phyloP scores from a whole-genome alignment of 2,797 vertebrate species.

The Ataeniobius toweri region DNA sequence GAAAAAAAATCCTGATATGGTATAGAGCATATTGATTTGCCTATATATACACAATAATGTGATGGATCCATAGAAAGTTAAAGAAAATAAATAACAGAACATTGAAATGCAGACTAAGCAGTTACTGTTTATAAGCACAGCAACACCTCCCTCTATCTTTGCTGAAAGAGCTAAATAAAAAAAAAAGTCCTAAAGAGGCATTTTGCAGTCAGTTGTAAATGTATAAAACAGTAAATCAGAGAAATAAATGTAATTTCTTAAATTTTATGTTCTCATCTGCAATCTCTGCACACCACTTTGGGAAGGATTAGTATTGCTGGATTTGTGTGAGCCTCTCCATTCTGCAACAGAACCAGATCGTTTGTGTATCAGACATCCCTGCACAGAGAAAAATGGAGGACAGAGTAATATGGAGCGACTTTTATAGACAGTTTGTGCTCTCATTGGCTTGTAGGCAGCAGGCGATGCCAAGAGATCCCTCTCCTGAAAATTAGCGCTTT shows the following conservation, averaged over 20 bases:
- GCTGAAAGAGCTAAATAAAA: not conserved
- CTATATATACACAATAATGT: not conserved
- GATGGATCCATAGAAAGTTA: conserved; percentile 1
- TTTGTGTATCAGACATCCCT: not conserved
- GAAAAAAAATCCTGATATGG: not conserved
- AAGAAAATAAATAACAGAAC: not conserved
- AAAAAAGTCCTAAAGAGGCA: not conserved
- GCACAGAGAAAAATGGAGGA: not conserved
- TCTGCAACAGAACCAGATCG: not conserved
- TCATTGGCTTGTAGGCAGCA: not conserved
- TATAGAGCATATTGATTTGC: not conserved
- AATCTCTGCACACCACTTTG: not conserved
- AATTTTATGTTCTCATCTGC: not conserved
- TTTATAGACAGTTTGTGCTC: not conserved
- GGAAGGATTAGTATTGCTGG: not conserved
- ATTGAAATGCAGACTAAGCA: conserved; percentile 5
- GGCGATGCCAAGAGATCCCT: not conserved
- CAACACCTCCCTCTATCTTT: not conserved
- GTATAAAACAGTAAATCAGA: conserved; percentile 9
- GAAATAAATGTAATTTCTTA: not conserved
- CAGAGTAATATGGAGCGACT: not conserved
- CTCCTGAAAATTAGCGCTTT: not conserved
- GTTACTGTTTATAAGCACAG: not conserved
- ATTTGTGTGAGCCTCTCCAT: not conserved
- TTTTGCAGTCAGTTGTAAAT: not conserved